phyloP scores from a whole-genome alignment of 2,113 vertebrate genomes.

The Nerophis lumbriciformis region DNA sequence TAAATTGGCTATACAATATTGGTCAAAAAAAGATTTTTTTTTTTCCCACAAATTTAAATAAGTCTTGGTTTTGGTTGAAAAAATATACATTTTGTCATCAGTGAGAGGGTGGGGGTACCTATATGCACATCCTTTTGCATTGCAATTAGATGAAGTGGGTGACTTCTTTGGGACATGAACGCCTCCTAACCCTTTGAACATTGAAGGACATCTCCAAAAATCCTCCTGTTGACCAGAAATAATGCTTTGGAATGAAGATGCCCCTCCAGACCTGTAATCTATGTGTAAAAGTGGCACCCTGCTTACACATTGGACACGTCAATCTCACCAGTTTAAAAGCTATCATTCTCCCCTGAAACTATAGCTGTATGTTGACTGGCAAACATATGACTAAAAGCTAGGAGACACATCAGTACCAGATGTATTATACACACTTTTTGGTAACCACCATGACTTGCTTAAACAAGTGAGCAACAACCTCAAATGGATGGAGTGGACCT shows the following conservation, averaged over 20 bases:
- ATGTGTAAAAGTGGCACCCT: conserved; percentile 65
- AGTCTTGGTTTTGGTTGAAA: conserved; percentile 54
- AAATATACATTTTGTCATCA: conserved; percentile 43
- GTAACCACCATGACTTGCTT: conserved; percentile 75
- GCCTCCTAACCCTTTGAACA: conserved; percentile 56
- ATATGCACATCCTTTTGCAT: conserved; percentile 61
- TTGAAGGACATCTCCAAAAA: conserved; percentile 67
- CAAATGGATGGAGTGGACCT: conserved; percentile 63
- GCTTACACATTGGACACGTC: conserved; percentile 63
- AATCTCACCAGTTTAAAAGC: conserved; percentile 60
- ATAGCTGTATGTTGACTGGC: conserved; percentile 60
- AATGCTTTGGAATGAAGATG: conserved; percentile 78
- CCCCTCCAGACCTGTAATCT: conserved; percentile 65
- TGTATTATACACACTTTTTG: conserved; percentile 79
- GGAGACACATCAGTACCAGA: conserved; percentile 71
- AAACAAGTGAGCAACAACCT: conserved; percentile 69
- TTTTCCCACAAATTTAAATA: conserved; percentile 61
- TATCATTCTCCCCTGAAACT: conserved; percentile 70
- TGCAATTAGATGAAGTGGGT: conserved; percentile 55
- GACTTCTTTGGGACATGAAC: conserved; percentile 74
- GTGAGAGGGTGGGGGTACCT: conserved; percentile 44
- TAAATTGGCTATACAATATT: conserved; percentile 59
- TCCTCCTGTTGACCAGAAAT: conserved; percentile 60
- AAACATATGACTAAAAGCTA: conserved; percentile 64
- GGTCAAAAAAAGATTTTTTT: conserved; percentile 58